A percentile compares a stretch with the other conserved stretches of the same genome.
phyloP scores from a whole-genome alignment of 2,888 invertebrate species.

The Pseudococcus viburni region DNA sequence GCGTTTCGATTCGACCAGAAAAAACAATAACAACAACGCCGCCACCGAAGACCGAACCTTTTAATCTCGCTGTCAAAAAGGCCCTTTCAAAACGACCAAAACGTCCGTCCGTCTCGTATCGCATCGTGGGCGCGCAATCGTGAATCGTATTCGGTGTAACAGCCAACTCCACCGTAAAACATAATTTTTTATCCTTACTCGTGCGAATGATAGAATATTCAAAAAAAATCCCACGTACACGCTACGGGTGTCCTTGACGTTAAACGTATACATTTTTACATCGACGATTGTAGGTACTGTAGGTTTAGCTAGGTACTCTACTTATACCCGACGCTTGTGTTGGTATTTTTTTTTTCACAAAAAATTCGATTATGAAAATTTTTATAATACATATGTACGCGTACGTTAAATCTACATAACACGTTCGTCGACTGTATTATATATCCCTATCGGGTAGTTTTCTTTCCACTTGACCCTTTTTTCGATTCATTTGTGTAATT shows the following conservation, averaged over 20 bases:
- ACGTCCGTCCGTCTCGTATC: neutral
- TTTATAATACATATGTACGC: neutral
- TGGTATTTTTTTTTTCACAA: neutral
- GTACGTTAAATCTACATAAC: neutral
- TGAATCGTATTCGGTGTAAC: constrained; percentile 4
- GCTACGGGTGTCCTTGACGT: constrained; percentile 1
- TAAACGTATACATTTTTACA: neutral
- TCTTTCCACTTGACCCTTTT: neutral
- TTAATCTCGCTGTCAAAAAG: neutral
- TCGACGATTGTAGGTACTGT: neutral
- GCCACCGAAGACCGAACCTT: neutral
- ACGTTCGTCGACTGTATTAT: neutral
- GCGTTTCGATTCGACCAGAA: neutral
- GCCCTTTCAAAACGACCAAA: neutral
- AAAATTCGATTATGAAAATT: neutral
- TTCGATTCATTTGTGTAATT: neutral
- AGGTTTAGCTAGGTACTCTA: neutral
- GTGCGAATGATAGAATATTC: constrained; percentile 26
- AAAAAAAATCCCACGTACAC: neutral
- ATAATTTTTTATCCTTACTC: constrained; percentile 6
- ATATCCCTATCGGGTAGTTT: neutral
- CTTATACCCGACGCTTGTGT: neutral
- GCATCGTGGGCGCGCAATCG: neutral
- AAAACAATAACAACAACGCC: neutral
- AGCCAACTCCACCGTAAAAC: constrained; percentile 19